phyloP scores from a whole-genome alignment of 2,797 vertebrate species.

The Sciurus vulgaris region DNA sequence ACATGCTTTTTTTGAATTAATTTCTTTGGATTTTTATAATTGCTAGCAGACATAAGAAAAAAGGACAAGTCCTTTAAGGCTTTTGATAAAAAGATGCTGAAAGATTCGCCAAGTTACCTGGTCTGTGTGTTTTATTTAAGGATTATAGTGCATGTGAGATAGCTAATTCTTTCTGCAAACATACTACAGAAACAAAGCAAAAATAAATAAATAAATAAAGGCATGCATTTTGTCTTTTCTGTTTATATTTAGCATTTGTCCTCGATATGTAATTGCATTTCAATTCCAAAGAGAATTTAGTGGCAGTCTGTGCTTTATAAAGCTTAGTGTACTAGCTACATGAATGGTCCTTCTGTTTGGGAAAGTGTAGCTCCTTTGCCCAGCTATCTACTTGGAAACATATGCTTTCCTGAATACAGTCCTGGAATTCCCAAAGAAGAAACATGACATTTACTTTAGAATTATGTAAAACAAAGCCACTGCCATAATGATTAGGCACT shows the following conservation, averaged over 20 bases:
- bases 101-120: slow-evolving; percentile 4
- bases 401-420: slow-evolving; percentile 53
- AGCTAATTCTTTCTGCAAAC: slow-evolving; percentile 69
- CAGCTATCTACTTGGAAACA: slow-evolving; percentile 62
- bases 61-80: background rate
- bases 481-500: background rate
- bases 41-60: slow-evolving; percentile 8
- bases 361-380: background rate
- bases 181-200: slow-evolving; percentile 61
- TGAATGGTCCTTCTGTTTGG: slow-evolving; percentile 42
- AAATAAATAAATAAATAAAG: slow-evolving; percentile 12
- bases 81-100: slow-evolving; percentile 25
- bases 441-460: slow-evolving; percentile 78
- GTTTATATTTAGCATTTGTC: slow-evolving; percentile 77
- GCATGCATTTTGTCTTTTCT: slow-evolving; percentile 54
- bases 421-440: slow-evolving; percentile 72
- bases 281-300: slow-evolving; percentile 67
- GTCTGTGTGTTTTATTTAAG: slow-evolving; percentile 57
- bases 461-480: slow-evolving; percentile 74
- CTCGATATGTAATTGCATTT: slow-evolving; percentile 73
- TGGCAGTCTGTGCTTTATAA: background rate
- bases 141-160: slow-evolving; percentile 51
- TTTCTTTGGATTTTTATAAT: slow-evolving; percentile 25
- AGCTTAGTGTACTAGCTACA: background rate
- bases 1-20: slow-evolving; percentile 47